Evolutionary conservation across 2,113 vertebrate species (phyloP).

Genomic region (Xiphias gladius): DNA sequence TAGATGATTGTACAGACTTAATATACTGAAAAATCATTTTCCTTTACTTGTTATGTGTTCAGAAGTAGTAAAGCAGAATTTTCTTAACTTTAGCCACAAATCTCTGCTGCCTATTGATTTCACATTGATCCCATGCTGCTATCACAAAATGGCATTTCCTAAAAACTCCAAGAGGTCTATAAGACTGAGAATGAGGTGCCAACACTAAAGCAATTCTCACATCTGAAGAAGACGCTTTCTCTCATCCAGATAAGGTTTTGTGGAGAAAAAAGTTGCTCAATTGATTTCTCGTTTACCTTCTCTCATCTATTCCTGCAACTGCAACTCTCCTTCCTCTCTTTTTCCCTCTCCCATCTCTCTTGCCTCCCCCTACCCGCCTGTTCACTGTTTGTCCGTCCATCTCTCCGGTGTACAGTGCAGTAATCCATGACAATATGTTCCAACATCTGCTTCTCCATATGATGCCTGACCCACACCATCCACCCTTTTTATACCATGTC

Average conservation of each 20-base stretch:
- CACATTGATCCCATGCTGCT: conserved; percentile 37
- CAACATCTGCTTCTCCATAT: conserved; percentile 95
- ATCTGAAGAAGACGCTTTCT: conserved; percentile 48
- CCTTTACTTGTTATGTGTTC: conserved; percentile 13
- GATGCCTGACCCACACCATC: conserved; percentile 88
- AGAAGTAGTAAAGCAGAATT: not conserved
- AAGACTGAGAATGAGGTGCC: conserved; percentile 23
- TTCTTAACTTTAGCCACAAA: conserved; percentile 6
- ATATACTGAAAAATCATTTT: not conserved
- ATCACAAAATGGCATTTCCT: conserved; percentile 57
- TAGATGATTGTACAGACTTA: not conserved
- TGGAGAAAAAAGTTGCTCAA: conserved; percentile 49
- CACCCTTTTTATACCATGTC: conserved; percentile 89
- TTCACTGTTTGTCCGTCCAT: conserved; percentile 73
- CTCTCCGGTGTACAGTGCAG: conserved; percentile 81
- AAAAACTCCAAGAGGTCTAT: conserved; percentile 5
- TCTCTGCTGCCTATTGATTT: conserved; percentile 52
- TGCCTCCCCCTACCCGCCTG: conserved; percentile 32
- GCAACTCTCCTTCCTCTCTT: conserved; percentile 43
- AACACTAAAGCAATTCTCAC: conserved; percentile 37
- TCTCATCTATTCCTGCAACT: conserved; percentile 64
- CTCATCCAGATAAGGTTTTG: conserved; percentile 61
- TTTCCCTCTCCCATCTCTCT: conserved; percentile 16
- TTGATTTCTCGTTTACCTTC: conserved; percentile 72
- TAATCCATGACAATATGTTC: conserved; percentile 93